These are phyloP conservation scores for Prochilodus magdalenae DNA, from an alignment of 2,113 vertebrate species.

Conservation along the genomic window DNA sequence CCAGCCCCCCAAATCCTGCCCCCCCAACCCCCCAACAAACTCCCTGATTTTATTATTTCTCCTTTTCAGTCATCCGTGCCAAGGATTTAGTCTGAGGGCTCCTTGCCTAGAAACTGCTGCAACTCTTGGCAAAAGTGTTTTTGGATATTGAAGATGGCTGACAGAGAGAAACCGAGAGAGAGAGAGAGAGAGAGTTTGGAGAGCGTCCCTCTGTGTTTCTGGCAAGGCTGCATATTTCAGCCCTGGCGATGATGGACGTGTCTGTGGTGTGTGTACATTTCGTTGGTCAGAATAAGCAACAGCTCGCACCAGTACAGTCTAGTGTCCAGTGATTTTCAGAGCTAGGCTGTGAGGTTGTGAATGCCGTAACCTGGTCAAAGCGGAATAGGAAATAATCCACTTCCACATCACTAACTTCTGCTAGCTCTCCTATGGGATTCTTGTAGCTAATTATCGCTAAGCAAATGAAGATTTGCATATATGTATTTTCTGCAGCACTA, in stretches of 20 bases:
- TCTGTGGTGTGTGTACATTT: slow-evolving; percentile 14
- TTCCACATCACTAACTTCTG: too few relatives aligned
- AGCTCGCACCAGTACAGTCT: too few relatives aligned
- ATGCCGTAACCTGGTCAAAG: too few relatives aligned
- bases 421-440: too few relatives aligned
- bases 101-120: slow-evolving; percentile 51
- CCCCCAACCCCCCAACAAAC: neutral
- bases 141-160: slow-evolving; percentile 44
- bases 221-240: slow-evolving; percentile 38
- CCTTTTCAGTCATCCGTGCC: slow-evolving; percentile 46
- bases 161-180: slow-evolving; percentile 22
- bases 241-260: slow-evolving; percentile 15
- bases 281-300: too few relatives aligned
- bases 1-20: neutral
- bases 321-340: too few relatives aligned
- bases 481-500: too few relatives aligned
- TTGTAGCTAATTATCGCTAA: too few relatives aligned
- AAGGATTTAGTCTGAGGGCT: slow-evolving; percentile 52
- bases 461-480: too few relatives aligned
- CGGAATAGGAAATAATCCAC: too few relatives aligned
- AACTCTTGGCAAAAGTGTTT: slow-evolving; percentile 46
- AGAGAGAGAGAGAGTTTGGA: slow-evolving; percentile 43
- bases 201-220: slow-evolving; percentile 34
- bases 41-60: slow-evolving; percentile 53
- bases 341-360: too few relatives aligned